Evolutionary conservation across 1,140 invertebrate species (phyloP).

Genomic region (Trichomalopsis sarcophagae): DNA sequence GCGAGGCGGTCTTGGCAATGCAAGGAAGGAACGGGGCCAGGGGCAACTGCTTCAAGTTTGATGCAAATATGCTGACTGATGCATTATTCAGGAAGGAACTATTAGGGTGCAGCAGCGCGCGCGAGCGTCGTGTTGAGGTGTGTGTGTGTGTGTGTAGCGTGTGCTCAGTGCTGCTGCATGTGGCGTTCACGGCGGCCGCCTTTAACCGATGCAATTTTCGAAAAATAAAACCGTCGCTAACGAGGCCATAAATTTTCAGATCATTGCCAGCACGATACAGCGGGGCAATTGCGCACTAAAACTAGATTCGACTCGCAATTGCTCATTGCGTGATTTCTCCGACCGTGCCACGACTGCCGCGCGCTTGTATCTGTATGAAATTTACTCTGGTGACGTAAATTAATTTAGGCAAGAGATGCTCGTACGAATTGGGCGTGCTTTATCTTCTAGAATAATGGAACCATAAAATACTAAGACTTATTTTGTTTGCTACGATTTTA

Average conservation of each 20-base stretch:
- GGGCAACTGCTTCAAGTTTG: slow-evolving; percentile 67
- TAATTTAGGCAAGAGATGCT: too few relatives aligned
- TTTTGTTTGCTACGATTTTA: too few relatives aligned
- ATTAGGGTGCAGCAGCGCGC: slow-evolving; percentile 61
- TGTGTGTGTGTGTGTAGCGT: slow-evolving; percentile 51
- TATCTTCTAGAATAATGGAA: too few relatives aligned
- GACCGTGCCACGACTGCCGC: too few relatives aligned
- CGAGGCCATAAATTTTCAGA: slow-evolving; percentile 31
- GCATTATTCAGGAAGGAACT: slow-evolving; percentile 71
- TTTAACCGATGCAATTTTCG: slow-evolving; percentile 21
- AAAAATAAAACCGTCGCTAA: slow-evolving; percentile 21
- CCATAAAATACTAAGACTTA: too few relatives aligned
- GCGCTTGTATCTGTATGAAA: too few relatives aligned
- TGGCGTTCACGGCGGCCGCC: not conserved
- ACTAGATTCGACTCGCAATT: not conserved
- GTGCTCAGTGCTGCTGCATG: not conserved
- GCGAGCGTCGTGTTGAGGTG: not conserved
- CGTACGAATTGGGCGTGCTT: too few relatives aligned
- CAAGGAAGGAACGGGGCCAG: slow-evolving; percentile 40
- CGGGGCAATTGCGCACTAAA: slow-evolving; percentile 1
- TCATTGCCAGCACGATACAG: not conserved
- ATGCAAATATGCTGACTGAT: slow-evolving; percentile 69
- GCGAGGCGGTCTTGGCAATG: slow-evolving; percentile 37
- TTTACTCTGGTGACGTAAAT: too few relatives aligned
- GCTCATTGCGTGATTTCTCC: not conserved